A percentile compares a stretch with the other conserved stretches of the same genome.
Conservation (phyloP, 2,797 vertebrate genomes). For the Aeoliscus strigatus region DNA sequence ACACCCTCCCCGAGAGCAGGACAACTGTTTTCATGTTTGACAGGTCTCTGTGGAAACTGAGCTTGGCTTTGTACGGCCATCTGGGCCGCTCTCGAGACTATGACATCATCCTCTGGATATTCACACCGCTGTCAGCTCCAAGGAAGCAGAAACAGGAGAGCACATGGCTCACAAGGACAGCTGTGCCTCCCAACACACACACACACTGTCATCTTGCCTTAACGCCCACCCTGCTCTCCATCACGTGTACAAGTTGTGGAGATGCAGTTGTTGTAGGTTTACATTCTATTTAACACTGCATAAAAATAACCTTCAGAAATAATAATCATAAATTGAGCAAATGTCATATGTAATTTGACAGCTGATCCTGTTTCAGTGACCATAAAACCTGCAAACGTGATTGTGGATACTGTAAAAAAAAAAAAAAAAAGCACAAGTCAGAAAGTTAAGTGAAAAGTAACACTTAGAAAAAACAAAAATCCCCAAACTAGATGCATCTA, state of each 20-base stretch:
- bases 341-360: too few relatives aligned
- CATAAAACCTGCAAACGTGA: too few relatives aligned
- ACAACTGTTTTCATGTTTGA: conserved; percentile 67
- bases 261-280: not conserved
- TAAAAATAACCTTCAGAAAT: too few relatives aligned
- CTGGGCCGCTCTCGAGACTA: conserved; percentile 39
- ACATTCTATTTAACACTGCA: too few relatives aligned
- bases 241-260: conserved; percentile 6
- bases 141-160: conserved; percentile 67
- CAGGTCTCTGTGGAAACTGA: conserved; percentile 68
- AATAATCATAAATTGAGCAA: too few relatives aligned
- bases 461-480: too few relatives aligned
- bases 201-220: conserved; percentile 11
- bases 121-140: conserved; percentile 64
- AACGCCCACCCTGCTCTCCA: conserved; percentile 5
- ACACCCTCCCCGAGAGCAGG: conserved; percentile 9
- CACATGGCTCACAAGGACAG: conserved; percentile 59
- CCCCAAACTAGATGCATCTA: too few relatives aligned
- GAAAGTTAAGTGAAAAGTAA: too few relatives aligned
- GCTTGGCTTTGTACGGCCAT: conserved; percentile 56
- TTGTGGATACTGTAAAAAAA: too few relatives aligned
- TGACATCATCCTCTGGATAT: conserved; percentile 74
- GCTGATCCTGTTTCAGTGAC: too few relatives aligned
- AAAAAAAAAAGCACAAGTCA: too few relatives aligned
- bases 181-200: conserved; percentile 40